These are phyloP conservation scores for Bicyclus anynana DNA, from an alignment of 1,140 invertebrate species.

Conservation along the genomic window DNA sequence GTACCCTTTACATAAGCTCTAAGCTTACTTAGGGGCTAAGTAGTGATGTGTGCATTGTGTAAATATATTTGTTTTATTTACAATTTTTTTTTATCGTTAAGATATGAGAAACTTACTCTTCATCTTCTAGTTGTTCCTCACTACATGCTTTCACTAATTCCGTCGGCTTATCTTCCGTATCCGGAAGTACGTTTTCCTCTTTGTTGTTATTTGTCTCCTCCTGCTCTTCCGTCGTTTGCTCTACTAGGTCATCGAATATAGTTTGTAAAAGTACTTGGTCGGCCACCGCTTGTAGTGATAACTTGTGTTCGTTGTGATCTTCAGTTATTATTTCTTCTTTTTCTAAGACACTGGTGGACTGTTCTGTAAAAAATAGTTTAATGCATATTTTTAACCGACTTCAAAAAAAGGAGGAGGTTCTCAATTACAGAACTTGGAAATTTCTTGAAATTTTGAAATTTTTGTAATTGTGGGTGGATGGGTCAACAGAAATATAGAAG, in stretches of 20 bases:
- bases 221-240: constrained; percentile 7
- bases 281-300: constrained; percentile 23
- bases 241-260: constrained; percentile 17
- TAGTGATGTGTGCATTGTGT: no score
- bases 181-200: constrained; percentile 1
- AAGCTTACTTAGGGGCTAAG: no score
- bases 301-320: constrained; percentile 5
- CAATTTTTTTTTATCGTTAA: no score
- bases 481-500: no score
- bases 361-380: neutral
- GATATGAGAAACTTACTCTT: constrained; percentile 7
- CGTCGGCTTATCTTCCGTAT: constrained; percentile 2
- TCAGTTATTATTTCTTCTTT: constrained; percentile 1
- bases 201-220: constrained; percentile 3
- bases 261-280: constrained; percentile 27
- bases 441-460: no score
- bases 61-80: no score
- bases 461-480: no score
- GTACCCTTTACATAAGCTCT: no score
- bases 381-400: neutral
- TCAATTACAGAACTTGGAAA: no score
- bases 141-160: neutral
- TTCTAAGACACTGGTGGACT: neutral
- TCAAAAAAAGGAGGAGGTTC: no score
- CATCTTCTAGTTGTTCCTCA: constrained; percentile 1